Percentiles rank a stretch among this genome's conserved stretches.
Evolutionary conservation across 2,797 vertebrate species (phyloP).

Genomic region (Leucoraja ocellata): DNA sequence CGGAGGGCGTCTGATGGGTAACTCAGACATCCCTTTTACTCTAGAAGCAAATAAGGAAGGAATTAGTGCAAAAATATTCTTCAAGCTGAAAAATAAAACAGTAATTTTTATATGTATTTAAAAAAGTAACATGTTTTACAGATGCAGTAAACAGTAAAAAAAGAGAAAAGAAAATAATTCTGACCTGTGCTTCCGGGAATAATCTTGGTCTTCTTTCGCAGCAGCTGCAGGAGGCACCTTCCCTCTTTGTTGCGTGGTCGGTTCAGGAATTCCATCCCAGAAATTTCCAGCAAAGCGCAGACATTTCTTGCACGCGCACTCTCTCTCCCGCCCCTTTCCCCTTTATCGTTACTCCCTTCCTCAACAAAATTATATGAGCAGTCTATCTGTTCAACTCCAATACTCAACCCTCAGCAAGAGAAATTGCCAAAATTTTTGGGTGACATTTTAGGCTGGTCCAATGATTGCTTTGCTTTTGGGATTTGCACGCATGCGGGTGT

Average conservation of each 20-base stretch:
- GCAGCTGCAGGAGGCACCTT: conserved; percentile 73
- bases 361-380: conserved; percentile 58
- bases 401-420: conserved; percentile 33
- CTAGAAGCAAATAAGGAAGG: conserved; percentile 30
- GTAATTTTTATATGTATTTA: conserved; percentile 63
- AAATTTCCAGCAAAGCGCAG: conserved; percentile 96
- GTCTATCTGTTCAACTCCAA: conserved; percentile 33
- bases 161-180: conserved; percentile 89
- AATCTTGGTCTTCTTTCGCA: conserved; percentile 88
- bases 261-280: conserved; percentile 54
- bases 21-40: conserved; percentile 8
- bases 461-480: conserved; percentile 44
- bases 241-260: conserved; percentile 64
- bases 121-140: conserved; percentile 54
- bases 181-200: conserved; percentile 95
- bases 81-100: conserved; percentile 78
- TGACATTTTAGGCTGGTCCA: conserved; percentile 54
- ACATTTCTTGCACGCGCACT: conserved; percentile 88
- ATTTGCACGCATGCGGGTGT: conserved; percentile 44
- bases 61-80: conserved; percentile 64
- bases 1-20: not conserved
- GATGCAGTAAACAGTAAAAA: conserved; percentile 67
- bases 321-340: conserved; percentile 61
- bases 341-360: conserved; percentile 51
- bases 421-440: conserved; percentile 45